Conservation (phyloP, 2,888 invertebrate genomes). For the Anticlea derivata region DNA sequence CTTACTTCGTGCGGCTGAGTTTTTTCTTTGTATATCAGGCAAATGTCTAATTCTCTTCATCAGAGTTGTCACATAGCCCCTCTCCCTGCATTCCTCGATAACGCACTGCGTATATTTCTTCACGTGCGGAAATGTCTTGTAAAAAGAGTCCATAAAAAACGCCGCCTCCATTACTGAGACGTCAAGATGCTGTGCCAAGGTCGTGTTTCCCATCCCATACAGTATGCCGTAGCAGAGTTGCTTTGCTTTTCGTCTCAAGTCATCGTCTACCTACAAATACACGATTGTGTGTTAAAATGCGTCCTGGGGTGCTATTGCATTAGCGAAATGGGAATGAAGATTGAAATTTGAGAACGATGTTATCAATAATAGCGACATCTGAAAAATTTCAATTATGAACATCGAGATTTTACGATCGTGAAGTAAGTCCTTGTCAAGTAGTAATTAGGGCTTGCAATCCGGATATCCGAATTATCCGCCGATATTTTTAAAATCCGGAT, state of each 20-base stretch:
- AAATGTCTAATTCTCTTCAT: slow-evolving; percentile 91
- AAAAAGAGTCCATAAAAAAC: slow-evolving; percentile 91
- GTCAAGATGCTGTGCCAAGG: slow-evolving; percentile 90
- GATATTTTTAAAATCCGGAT: too few species aligned
- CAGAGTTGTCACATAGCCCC: slow-evolving; percentile 93
- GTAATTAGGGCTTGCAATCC: too few species aligned
- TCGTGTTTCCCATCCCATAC: slow-evolving; percentile 96
- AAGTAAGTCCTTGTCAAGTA: too few species aligned
- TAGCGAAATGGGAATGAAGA: too few species aligned
- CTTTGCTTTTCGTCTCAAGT: slow-evolving; percentile 93
- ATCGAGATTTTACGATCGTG: too few species aligned
- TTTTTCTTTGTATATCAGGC: slow-evolving; percentile 85
- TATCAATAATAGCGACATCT: too few species aligned
- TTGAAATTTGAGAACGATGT: too few species aligned
- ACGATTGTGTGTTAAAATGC: too few species aligned
- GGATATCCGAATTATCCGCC: too few species aligned
- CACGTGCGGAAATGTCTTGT: slow-evolving; percentile 89
- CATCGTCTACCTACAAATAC: slow-evolving; percentile 86
- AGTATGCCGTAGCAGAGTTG: slow-evolving; percentile 98
- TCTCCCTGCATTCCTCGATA: slow-evolving; percentile 85
- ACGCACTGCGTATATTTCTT: slow-evolving; percentile 79
- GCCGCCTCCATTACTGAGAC: slow-evolving; percentile 91
- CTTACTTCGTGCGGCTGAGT: slow-evolving; percentile 1
- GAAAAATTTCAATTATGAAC: too few species aligned
- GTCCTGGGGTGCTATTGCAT: too few species aligned